Conservation (phyloP, 2,797 vertebrate species). For the Sebastes taczanowskii region DNA sequence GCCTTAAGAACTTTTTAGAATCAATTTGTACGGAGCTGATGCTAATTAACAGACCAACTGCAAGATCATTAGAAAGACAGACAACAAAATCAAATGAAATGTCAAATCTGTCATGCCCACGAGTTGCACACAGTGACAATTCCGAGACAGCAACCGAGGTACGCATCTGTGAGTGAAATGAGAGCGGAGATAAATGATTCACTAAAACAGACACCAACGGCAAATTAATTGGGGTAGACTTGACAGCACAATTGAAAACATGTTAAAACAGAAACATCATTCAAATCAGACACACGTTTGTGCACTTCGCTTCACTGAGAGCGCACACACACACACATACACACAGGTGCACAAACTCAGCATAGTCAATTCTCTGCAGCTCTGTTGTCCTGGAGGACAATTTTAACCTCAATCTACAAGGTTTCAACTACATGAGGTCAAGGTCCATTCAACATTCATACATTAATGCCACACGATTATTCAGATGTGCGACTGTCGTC, state of each 20-base stretch:
- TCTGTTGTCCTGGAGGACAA: conserved; percentile 27
- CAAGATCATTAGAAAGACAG: conserved; percentile 11
- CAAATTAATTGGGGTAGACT: conserved; percentile 56
- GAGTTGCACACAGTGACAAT: conserved; percentile 19
- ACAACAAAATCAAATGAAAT: conserved; percentile 43
- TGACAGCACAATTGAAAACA: conserved; percentile 48
- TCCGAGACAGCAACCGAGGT: conserved; percentile 22
- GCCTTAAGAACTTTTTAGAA: not conserved
- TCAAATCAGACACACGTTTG: conserved; percentile 32
- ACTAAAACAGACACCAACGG: conserved; percentile 37
- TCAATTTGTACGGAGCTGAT: not conserved
- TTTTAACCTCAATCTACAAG: conserved; percentile 49
- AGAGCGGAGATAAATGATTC: conserved; percentile 56
- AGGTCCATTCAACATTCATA: conserved; percentile 69
- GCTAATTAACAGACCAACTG: conserved; percentile 25
- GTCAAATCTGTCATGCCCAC: conserved; percentile 25
- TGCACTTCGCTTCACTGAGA: not conserved
- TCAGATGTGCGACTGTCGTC: conserved; percentile 75
- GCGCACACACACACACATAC: not conserved
- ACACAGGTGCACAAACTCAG: not conserved
- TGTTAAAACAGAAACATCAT: conserved; percentile 49
- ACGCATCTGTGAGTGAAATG: conserved; percentile 41
- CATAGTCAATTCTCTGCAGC: not conserved
- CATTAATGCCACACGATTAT: conserved; percentile 76
- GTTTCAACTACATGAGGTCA: conserved; percentile 66